A percentile compares a stretch with the other conserved stretches of the same genome.
Conservation (phyloP, 2,888 invertebrate genomes). For the Diplazon laetatorius region DNA sequence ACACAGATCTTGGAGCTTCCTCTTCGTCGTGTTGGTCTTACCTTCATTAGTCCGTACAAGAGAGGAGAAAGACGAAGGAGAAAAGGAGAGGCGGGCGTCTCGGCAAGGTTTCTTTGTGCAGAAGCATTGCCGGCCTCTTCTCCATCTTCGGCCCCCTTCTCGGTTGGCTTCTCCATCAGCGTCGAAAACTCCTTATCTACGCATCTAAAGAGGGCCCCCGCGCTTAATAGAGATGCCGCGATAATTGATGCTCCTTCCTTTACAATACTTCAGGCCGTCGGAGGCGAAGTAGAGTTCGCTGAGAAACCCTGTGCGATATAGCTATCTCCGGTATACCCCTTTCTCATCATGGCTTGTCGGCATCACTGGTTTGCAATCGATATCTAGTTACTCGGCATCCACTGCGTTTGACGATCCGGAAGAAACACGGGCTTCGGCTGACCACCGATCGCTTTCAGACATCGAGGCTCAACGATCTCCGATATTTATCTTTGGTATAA, state of each 20-base stretch:
- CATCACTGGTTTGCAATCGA: conserved; percentile 57
- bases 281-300: conserved; percentile 23
- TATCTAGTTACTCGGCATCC: conserved; percentile 39
- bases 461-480: conserved; percentile 28
- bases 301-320: conserved; percentile 18
- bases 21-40: conserved; percentile 58
- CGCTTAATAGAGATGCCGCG: conserved; percentile 72
- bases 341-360: conserved; percentile 44
- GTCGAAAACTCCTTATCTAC: conserved; percentile 67
- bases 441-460: conserved; percentile 47
- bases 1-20: conserved; percentile 58
- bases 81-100: conserved; percentile 38
- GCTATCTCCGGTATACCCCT: conserved; percentile 13
- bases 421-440: conserved; percentile 40
- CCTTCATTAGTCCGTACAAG: conserved; percentile 61
- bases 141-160: conserved; percentile 27
- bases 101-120: conserved; percentile 53
- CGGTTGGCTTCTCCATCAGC: conserved; percentile 53
- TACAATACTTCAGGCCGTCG: conserved; percentile 44
- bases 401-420: conserved; percentile 54
- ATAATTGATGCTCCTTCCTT: conserved; percentile 67
- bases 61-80: conserved; percentile 46
- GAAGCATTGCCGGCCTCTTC: conserved; percentile 53
- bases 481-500: conserved; percentile 25
- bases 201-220: conserved; percentile 65